phyloP scores from a whole-genome alignment of 2,888 invertebrate species.

The Cheilosia pagana region DNA sequence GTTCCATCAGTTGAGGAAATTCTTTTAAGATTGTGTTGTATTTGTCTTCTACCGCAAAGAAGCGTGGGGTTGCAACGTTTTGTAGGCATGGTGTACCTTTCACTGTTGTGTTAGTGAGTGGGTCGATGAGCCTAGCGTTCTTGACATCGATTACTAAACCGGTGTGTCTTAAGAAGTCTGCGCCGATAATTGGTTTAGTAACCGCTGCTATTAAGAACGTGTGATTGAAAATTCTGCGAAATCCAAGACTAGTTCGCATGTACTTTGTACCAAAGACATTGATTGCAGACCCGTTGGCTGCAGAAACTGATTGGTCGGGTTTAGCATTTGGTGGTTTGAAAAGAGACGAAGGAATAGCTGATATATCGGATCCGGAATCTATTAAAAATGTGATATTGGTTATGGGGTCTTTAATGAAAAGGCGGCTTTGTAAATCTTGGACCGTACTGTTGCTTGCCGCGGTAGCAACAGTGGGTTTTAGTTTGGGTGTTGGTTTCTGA shows the following conservation, averaged over 20 bases:
- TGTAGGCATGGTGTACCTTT: slow-evolving; percentile 5
- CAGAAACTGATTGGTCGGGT: slow-evolving; percentile 13
- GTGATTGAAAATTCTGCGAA: slow-evolving; percentile 36
- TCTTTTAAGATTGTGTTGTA: not conserved
- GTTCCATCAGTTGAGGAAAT: not conserved
- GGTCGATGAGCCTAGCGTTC: slow-evolving; percentile 29
- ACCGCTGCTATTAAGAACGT: slow-evolving; percentile 41
- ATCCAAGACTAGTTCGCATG: slow-evolving; percentile 9
- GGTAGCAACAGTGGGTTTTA: slow-evolving; percentile 12
- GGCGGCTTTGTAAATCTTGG: slow-evolving; percentile 9
- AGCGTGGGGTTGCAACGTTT: not conserved
- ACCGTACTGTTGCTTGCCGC: slow-evolving; percentile 13
- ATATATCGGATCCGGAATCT: slow-evolving; percentile 23
- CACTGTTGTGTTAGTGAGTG: slow-evolving; percentile 6
- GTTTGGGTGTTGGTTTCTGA: slow-evolving; percentile 14
- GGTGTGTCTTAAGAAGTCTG: slow-evolving; percentile 36
- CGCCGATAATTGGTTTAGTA: slow-evolving; percentile 50
- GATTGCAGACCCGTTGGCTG: slow-evolving; percentile 44
- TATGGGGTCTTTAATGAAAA: slow-evolving; percentile 24
- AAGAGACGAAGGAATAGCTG: slow-evolving; percentile 6
- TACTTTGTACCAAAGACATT: slow-evolving; percentile 5
- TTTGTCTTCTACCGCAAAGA: slow-evolving; percentile 7
- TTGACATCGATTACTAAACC: slow-evolving; percentile 41
- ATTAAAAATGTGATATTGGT: slow-evolving; percentile 28
- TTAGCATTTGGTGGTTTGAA: slow-evolving; percentile 1